Percentiles rank a stretch among this genome's conserved stretches.
phyloP scores from a whole-genome alignment of 2,113 vertebrate species.

The Corydoras sp. region DNA sequence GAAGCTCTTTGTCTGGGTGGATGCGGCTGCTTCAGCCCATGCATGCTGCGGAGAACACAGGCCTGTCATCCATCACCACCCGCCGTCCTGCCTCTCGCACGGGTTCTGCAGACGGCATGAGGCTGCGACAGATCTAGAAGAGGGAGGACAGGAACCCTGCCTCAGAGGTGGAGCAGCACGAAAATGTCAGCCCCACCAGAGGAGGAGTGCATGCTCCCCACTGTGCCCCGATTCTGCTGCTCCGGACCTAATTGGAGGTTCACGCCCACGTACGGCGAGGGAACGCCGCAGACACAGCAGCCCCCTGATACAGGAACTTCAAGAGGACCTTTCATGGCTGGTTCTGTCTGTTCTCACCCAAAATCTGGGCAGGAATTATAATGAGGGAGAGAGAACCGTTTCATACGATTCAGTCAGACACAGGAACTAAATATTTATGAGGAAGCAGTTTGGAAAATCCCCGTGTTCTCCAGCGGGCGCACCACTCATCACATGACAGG shows the following conservation, averaged over 20 bases:
- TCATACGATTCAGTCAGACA: too few relatives aligned
- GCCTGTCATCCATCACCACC: slow-evolving; percentile 59
- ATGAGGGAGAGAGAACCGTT: too few relatives aligned
- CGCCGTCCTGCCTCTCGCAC: slow-evolving; percentile 46
- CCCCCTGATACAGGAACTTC: too few relatives aligned
- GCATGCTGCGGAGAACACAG: slow-evolving; percentile 54
- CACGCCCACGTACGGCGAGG: slow-evolving; percentile 7
- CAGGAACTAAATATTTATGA: too few relatives aligned
- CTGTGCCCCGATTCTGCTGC: slow-evolving; percentile 46
- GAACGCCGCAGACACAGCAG: neutral
- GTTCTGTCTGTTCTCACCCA: too few relatives aligned
- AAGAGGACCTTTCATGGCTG: too few relatives aligned
- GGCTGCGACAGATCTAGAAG: slow-evolving; percentile 43
- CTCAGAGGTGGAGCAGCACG: slow-evolving; percentile 51
- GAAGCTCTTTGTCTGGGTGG: slow-evolving; percentile 28
- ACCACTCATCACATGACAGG: too few relatives aligned
- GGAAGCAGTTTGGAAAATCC: too few relatives aligned
- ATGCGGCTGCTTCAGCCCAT: slow-evolving; percentile 48
- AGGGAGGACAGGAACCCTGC: slow-evolving; percentile 51
- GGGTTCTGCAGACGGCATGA: slow-evolving; percentile 56
- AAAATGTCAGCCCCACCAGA: slow-evolving; percentile 54
- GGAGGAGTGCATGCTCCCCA: slow-evolving; percentile 56
- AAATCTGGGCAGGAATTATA: too few relatives aligned
- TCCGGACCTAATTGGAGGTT: slow-evolving; percentile 46
- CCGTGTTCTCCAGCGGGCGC: too few relatives aligned